Base-by-base conservation (phyloP, 2,888 invertebrate species). In the Hypolimnas misippus region DNA sequence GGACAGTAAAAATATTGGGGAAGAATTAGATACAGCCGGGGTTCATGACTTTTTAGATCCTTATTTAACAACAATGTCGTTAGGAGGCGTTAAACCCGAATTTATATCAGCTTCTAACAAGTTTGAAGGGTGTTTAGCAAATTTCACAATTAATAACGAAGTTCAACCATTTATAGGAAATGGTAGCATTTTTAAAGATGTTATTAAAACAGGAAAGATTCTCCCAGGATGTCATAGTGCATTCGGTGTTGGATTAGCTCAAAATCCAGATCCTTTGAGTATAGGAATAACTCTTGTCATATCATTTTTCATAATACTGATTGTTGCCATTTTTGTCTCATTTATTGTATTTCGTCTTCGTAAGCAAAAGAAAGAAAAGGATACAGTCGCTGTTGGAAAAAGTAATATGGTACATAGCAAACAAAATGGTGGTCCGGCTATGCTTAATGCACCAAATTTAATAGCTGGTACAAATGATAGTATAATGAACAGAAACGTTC, bases 281-380 rank as follows among this genome's bases (percentile, higher is more conserved):
- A 97, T 98, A 66, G 98, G 98, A 57, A 96, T 98, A 63, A 98
- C 98, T 0, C 92, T 98, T 33, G 98, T 98, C 17, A 97, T 98
- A 67, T 97, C 97, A 21, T 98, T 99, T 92, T 98, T 99, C 79
- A 96, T 97, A 5, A 96, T 98, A 64, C 89, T 98, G 12, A 93
- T 98, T 55, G 95, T 98, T 10, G 97, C 97, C 12, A 97, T 98
- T 74, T 93, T 97, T 61, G 96, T 97, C 17, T 98, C 97, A 52
- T 98, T 98, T 78, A 94, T 98, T n/a, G 97, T 98, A 42, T 98
- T 98, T 83, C 95, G 98, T 46, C 93, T 98, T 67, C 94, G 98
- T 16, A 96, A 96, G 57, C 97, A 97, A 81, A 96, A 95, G 81
- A 96, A 97, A 83, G 97, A 97, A 81, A 97, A 98, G 79, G 94